Percentiles rank a stretch among this genome's conserved stretches.
Evolutionary conservation across 2,113 vertebrate species (phyloP).

Genomic region (Erinaceus europaeus): DNA sequence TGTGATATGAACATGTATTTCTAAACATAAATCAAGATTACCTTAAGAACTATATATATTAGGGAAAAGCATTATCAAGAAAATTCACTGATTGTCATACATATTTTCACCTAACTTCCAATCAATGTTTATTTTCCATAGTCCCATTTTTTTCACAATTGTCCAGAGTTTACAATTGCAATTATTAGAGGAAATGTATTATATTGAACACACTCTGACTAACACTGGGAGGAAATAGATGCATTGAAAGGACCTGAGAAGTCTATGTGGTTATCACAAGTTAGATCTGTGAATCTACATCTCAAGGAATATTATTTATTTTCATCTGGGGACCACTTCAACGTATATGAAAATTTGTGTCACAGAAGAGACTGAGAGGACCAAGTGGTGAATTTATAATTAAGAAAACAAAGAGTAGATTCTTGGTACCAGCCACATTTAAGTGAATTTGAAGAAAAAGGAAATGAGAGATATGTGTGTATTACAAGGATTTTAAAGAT

Average conservation of each 20-base stretch:
- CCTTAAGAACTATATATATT: no score
- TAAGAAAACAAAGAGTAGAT: not conserved
- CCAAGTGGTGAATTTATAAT: not conserved
- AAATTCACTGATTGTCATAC: no score
- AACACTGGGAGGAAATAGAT: not conserved
- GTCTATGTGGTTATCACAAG: not conserved
- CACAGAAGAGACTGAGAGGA: not conserved
- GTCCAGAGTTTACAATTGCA: no score
- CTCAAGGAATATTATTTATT: not conserved
- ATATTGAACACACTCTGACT: no score
- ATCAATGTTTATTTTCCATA: no score
- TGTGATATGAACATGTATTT: no score
- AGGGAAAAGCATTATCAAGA: no score
- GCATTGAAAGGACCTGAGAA: not conserved
- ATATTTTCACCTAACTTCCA: no score
- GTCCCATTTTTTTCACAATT: no score
- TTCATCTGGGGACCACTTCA: not conserved
- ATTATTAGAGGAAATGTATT: no score
- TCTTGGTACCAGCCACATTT: not conserved
- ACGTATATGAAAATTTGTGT: not conserved
- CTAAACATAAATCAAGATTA: no score
- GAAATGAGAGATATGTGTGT: not conserved
- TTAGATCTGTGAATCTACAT: not conserved
- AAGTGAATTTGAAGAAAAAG: not conserved
- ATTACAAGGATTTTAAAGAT: not conserved